phyloP scores from a whole-genome alignment of 23 tunicate genomes.

The Botrylloides violaceus region DNA sequence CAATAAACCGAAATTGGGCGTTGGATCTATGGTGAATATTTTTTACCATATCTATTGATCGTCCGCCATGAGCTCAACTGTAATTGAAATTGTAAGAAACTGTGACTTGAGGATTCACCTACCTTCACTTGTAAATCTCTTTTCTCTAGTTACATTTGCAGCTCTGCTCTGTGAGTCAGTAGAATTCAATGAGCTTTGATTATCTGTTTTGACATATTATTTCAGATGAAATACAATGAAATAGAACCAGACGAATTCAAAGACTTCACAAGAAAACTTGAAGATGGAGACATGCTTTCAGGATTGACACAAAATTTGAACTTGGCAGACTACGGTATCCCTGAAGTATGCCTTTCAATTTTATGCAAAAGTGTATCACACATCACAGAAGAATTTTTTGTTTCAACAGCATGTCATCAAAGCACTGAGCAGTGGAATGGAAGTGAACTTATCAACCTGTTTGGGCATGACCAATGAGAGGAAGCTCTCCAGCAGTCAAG shows the following conservation, averaged over 20 bases:
- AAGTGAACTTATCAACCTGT: neutral
- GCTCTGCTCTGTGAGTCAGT: no score
- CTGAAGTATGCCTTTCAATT: neutral
- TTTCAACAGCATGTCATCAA: neutral
- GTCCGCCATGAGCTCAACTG: no score
- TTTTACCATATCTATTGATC: no score
- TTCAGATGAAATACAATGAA: neutral
- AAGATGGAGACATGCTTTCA: neutral
- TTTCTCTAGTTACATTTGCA: no score
- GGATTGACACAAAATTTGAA: neutral
- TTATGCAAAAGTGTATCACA: neutral
- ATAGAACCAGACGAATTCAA: neutral
- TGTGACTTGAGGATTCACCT: no score
- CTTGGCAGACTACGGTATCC: neutral
- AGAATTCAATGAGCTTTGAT: no score
- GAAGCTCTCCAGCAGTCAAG: neutral
- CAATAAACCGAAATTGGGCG: no score
- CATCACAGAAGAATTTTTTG: neutral
- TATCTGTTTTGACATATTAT: no score
- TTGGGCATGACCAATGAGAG: neutral
- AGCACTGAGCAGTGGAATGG: neutral
- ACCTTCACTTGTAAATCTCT: no score
- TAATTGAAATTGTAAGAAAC: no score
- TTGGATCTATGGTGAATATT: no score
- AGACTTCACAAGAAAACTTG: neutral